Percentiles rank a stretch among this genome's conserved stretches.
Conservation (phyloP, 1,140 invertebrate species). For the Delia radicum region DNA sequence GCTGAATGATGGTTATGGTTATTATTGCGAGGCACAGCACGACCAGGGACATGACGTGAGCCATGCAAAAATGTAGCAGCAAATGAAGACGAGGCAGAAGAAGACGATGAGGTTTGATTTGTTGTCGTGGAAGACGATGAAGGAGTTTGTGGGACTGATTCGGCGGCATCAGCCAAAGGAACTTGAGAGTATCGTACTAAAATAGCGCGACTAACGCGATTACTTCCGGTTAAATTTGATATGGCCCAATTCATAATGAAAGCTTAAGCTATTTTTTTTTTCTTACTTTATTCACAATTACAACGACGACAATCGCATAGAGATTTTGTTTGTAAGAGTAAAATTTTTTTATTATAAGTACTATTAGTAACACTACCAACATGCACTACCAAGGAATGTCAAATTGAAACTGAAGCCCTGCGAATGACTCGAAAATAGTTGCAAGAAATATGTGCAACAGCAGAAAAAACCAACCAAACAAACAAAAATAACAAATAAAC, state of each 20-base stretch:
- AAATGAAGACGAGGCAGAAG: conserved; percentile 56
- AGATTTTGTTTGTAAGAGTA: too few species aligned
- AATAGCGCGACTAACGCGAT: conserved; percentile 52
- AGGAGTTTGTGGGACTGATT: conserved; percentile 54
- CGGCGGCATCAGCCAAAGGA: conserved; percentile 39
- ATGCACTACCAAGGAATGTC: conserved; percentile 19
- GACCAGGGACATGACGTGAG: conserved; percentile 42
- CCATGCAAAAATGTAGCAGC: conserved; percentile 55
- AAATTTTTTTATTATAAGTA: background rate
- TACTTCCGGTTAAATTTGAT: conserved; percentile 52
- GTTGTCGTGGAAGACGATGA: conserved; percentile 43
- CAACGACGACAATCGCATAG: background rate
- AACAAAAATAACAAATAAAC: background rate
- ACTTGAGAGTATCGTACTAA: conserved; percentile 53
- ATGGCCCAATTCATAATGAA: conserved; percentile 53
- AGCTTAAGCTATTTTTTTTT: background rate
- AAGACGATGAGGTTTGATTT: conserved; percentile 45
- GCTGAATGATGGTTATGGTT: background rate
- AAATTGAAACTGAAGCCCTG: conserved; percentile 21
- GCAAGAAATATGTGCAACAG: background rate
- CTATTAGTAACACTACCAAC: background rate
- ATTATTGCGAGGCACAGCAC: conserved; percentile 42
- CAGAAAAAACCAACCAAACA: background rate
- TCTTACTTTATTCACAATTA: background rate
- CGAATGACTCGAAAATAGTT: conserved; percentile 10